Conservation (phyloP, 1,140 invertebrate species). For the Plodia interpunctella region DNA sequence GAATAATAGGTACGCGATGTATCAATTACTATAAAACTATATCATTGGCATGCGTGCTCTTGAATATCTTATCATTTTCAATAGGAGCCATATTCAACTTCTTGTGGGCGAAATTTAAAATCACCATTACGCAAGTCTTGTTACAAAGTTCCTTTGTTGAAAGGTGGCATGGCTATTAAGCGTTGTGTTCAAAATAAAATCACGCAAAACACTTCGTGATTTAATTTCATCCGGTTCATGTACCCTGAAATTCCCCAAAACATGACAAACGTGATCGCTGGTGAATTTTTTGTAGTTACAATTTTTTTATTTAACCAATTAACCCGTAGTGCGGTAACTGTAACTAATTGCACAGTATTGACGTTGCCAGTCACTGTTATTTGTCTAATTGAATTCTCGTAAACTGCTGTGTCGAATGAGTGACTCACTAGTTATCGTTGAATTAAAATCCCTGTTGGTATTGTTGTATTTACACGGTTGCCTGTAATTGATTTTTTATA, state of each 20-base stretch:
- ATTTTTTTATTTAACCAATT: slow-evolving; percentile 21
- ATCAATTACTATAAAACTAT: too few relatives aligned
- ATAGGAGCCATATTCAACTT: too few relatives aligned
- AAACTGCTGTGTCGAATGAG: slow-evolving; percentile 21
- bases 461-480: not conserved
- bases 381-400: slow-evolving; percentile 27
- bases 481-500: not conserved
- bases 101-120: too few relatives aligned
- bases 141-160: not conserved
- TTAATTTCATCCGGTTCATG: not conserved
- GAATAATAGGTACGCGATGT: too few relatives aligned
- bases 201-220: not conserved
- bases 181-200: too few relatives aligned
- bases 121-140: too few relatives aligned
- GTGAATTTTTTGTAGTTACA: slow-evolving; percentile 3
- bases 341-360: slow-evolving; percentile 23
- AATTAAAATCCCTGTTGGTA: slow-evolving; percentile 11
- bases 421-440: slow-evolving; percentile 22
- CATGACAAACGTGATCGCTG: slow-evolving; percentile 17
- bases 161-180: not conserved
- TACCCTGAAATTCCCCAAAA: slow-evolving; percentile 14
- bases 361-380: slow-evolving; percentile 18
- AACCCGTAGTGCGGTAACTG: slow-evolving; percentile 21
- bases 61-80: too few relatives aligned
- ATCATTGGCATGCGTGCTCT: too few relatives aligned